Evolutionary conservation across 1,140 invertebrate genomes (phyloP).

Genomic region (Asbolus verrucosus): DNA sequence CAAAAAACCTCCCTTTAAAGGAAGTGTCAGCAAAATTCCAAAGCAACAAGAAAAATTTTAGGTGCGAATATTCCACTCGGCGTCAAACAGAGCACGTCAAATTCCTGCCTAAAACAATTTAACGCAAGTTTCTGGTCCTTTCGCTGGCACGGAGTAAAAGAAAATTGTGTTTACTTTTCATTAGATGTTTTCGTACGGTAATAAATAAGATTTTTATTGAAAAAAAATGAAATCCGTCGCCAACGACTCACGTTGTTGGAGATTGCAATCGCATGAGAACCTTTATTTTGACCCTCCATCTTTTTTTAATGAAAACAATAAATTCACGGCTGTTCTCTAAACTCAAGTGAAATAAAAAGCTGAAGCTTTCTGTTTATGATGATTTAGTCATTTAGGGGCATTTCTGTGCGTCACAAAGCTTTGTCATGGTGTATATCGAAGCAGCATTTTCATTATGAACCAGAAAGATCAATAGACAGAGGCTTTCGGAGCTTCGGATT

Average conservation of each 20-base stretch:
- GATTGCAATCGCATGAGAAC: too few species aligned
- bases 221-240: conserved; percentile 13
- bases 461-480: conserved; percentile 26
- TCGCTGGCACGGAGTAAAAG: conserved; percentile 6
- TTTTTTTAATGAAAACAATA: background rate
- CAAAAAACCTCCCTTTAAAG: too few species aligned
- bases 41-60: too few species aligned
- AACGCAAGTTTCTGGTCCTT: conserved; percentile 11
- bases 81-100: too few species aligned
- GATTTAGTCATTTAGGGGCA: background rate
- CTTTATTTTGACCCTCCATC: too few species aligned
- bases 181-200: conserved; percentile 20
- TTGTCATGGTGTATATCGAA: conserved; percentile 13
- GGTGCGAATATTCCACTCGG: too few species aligned
- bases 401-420: background rate
- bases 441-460: conserved; percentile 8
- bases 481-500: conserved; percentile 19
- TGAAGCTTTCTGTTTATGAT: background rate
- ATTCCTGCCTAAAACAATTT: conserved; percentile 5
- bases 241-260: too few species aligned
- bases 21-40: too few species aligned
- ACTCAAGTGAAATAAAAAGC: background rate
- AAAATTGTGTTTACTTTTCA: conserved; percentile 33
- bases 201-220: conserved; percentile 9
- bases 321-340: background rate